These are phyloP conservation scores for Lophochroa leadbeateri DNA, from an alignment of 2,113 vertebrate genomes.

Conservation along the genomic window DNA sequence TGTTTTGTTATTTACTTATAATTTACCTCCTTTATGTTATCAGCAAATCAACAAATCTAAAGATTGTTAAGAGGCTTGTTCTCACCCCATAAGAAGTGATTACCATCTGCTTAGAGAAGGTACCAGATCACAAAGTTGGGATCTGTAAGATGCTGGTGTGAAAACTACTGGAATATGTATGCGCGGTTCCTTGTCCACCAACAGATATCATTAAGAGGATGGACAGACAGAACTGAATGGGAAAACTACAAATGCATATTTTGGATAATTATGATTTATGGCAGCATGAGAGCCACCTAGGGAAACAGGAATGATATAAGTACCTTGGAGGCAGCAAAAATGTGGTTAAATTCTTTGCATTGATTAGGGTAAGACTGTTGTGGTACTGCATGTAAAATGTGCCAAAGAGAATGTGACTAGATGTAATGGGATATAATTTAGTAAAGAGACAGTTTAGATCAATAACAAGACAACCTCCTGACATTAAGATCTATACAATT, in stretches of 20 bases:
- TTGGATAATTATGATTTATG: not conserved
- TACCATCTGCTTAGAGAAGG: not conserved
- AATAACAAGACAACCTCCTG: constrained; percentile 5
- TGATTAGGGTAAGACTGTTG: not conserved
- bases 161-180: not conserved
- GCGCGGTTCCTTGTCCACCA: not conserved
- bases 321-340: not conserved
- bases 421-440: constrained; percentile 20
- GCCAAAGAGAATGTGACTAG: not conserved
- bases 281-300: not conserved
- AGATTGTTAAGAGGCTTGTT: not conserved
- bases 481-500: not conserved
- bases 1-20: not conserved
- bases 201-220: not conserved
- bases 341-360: not conserved
- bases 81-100: not conserved
- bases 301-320: not conserved
- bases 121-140: not conserved
- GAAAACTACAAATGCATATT: not conserved
- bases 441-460: constrained; percentile 17
- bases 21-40: not conserved
- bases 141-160: not conserved
- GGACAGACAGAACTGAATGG: not conserved
- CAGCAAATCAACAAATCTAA: not conserved
- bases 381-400: not conserved